Evolutionary conservation across 2,888 invertebrate genomes (phyloP), one percentile per base, ranked within the genome.

Genomic region (Pandemis corylana): DNA sequence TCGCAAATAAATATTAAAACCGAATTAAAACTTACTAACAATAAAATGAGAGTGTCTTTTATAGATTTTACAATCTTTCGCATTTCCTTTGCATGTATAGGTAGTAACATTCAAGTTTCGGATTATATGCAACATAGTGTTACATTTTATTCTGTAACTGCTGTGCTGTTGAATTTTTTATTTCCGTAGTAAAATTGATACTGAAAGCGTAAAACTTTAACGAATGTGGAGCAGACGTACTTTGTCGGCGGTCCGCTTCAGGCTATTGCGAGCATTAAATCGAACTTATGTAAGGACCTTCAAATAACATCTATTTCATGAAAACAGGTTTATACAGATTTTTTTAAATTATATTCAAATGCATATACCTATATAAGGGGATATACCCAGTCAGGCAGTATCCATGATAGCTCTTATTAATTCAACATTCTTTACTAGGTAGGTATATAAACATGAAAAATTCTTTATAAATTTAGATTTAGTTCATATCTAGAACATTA

Each of bases 131-230:
- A 59, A 59, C 10, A 10, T 59, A 12, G 5, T 46, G 46, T 41
- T 41, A n/a, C 9, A 51, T 56, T 61, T 62, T 51, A 28, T 62
- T 62, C 5, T 62, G 61, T 61, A 61, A 71, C 41, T 28, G 59
- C 42, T 49, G 36, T 51, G 72, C n/a, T 28, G 20, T 62, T 62
- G 56, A 66, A 64, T 64, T 44, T 68, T 72, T 68, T 73, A 68
- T 68, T 64, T 53, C 53, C 28, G 36, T 20, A 62, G 56, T 73
- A 68, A 68, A 63, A 63, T 68, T 72, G 61, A 46, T 72, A 62
- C 15, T 7, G 13, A 51, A 36, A 51, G n/a, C 68, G 63, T 72
- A 72, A 68, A 72, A 68, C 15, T 68, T 72, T 72, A 62, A 61
- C 41, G 72, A 41, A 51, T 49, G 41, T 20, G 7, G 41, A 49